phyloP scores from a whole-genome alignment of 2,113 vertebrate genomes.

The Ctenodactylus gundi region DNA sequence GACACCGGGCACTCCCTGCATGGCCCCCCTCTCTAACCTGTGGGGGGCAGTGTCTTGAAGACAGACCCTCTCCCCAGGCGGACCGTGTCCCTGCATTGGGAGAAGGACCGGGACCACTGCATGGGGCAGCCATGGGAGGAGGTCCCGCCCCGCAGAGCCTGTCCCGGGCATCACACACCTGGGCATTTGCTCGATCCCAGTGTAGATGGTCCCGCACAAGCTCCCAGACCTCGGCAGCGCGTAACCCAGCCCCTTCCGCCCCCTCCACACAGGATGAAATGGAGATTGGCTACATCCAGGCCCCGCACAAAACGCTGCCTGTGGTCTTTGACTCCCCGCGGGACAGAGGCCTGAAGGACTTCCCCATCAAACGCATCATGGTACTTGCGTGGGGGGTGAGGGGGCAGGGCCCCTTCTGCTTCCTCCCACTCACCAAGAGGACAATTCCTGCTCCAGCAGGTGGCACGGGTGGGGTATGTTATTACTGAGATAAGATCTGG shows the following conservation, averaged over 20 bases:
- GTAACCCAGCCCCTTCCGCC: accelerated
- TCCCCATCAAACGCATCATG: conserved; percentile 88
- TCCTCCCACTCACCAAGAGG: not conserved
- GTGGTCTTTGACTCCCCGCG: conserved; percentile 95
- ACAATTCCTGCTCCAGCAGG: accelerated
- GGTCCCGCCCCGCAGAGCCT: not conserved
- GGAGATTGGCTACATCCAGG: conserved; percentile 94
- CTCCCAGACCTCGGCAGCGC: accelerated
- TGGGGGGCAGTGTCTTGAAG: accelerated
- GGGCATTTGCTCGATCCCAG: not conserved
- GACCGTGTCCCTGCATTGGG: too few relatives aligned
- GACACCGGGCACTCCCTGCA: not conserved
- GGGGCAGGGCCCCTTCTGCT: too few relatives aligned
- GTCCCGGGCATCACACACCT: not conserved
- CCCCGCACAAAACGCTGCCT: conserved; percentile 89
- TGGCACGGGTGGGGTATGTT: accelerated
- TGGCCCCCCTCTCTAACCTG: accelerated
- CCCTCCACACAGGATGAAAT: conserved; percentile 88
- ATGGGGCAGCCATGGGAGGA: not conserved
- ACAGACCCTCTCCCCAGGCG: too few relatives aligned
- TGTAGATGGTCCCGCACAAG: too few relatives aligned
- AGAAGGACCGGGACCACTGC: too few relatives aligned
- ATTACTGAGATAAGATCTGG: not conserved
- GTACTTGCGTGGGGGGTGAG: conserved; percentile 80
- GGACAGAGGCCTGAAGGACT: conserved; percentile 86